phyloP scores from a whole-genome alignment of 2,113 vertebrate genomes.

The Cyanoderma ruficeps region DNA sequence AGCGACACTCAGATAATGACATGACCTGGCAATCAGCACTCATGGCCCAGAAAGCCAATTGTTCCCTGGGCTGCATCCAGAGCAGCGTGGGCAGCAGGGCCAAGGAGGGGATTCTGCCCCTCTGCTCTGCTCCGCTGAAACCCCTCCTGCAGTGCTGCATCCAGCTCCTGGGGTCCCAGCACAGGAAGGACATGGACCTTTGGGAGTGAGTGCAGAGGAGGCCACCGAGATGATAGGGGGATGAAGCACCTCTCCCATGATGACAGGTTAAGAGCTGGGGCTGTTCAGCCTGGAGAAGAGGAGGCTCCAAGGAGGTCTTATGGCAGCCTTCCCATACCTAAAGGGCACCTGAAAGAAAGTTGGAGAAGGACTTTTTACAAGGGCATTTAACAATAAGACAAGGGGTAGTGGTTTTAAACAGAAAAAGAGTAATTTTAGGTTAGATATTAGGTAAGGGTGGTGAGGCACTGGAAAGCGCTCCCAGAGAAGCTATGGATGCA shows the following conservation, averaged over 20 bases:
- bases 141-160: rapidly evolving
- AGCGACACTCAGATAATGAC: neutral
- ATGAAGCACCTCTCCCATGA: neutral
- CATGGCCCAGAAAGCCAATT: neutral
- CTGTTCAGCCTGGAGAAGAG: neutral
- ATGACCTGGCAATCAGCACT: neutral
- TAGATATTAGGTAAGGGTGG: neutral
- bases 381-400: neutral
- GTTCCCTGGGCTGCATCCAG: neutral
- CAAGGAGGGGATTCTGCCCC: neutral
- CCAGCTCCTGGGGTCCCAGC: neutral
- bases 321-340: neutral
- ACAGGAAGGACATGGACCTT: too few relatives aligned
- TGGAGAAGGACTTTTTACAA: neutral
- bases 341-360: neutral
- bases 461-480: neutral
- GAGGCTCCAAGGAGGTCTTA: neutral
- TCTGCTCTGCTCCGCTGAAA: neutral
- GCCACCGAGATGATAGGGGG: neutral
- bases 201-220: neutral
- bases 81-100: rapidly evolving
- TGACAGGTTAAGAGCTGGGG: neutral
- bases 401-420: neutral
- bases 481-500: neutral
- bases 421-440: neutral